These are phyloP conservation scores for Scolopax mira DNA, from an alignment of 2,113 vertebrate genomes.

Conservation along the genomic window DNA sequence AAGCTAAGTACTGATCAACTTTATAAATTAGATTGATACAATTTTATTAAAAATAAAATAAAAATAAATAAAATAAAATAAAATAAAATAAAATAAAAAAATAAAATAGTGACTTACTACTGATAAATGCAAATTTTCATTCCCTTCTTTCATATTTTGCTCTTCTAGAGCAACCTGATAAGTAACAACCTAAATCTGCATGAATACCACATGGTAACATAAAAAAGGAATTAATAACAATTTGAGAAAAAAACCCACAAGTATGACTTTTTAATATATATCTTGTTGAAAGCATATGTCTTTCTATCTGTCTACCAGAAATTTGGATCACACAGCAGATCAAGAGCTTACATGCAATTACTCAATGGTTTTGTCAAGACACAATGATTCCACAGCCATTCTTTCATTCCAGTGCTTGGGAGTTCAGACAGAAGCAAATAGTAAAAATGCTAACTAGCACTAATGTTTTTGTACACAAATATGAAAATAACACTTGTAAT, in stretches of 20 bases:
- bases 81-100: too few relatives aligned
- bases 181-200: neutral
- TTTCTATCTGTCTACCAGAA: neutral
- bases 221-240: neutral
- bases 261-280: rapidly evolving
- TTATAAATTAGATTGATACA: neutral
- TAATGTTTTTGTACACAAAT: neutral
- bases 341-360: neutral
- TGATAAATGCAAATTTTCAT: neutral
- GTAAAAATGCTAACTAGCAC: neutral
- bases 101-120: neutral
- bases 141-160: neutral
- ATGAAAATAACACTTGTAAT: neutral
- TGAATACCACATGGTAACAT: neutral
- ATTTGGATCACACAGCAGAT: neutral
- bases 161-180: neutral
- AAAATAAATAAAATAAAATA: neutral
- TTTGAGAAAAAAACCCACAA: rapidly evolving
- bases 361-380: neutral
- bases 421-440: neutral
- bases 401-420: neutral
- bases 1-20: neutral
- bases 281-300: neutral
- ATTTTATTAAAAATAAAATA: neutral
- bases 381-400: neutral